Evolutionary conservation across 2,113 vertebrate species (phyloP), one percentile per base, ranked within the genome.

Genomic region (Pterocles gutturalis): DNA sequence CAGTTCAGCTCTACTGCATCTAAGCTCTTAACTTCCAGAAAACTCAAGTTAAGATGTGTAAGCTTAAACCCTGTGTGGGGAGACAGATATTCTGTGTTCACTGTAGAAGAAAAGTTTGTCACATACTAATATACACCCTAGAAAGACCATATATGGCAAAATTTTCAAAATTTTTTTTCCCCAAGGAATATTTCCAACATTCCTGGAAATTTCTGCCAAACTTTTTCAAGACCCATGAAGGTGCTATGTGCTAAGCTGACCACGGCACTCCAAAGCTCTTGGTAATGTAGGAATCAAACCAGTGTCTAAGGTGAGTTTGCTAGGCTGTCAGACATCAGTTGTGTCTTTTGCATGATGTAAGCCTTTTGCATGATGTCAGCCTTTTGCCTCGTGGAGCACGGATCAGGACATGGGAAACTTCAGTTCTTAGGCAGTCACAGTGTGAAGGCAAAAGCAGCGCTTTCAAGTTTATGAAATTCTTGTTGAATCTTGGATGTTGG

Each of bases 21-120:
- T 41, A 48, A 85, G 28, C 14, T 61, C 33, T 64, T 49, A 36
- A 72, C 25, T 94, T 82, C 51, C 70, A 86, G 24, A 6, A 66
- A 81, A 46, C 6, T 60, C 15, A 43, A 43, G 48, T 29, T 17
- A 65, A 26, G 55, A 94, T 38, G 7, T 26, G 6, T 4, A 51
- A 65, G 13, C 33, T 78, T 54, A 53, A 60, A 6, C 13, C 10
- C 14, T 0, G 0, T 4, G 7, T 7, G 26, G 33, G 34, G 45
- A 55, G 5, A 71, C 2, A 72, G 29, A 61, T 58, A 36, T 7
- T 58, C 10, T 34, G 5, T 31, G 43, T 24, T 54, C 17, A 88
- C 26, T 1, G 3, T 24, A 64, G 43, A 36, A 45, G 20, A 58
- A 41, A 85, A 91, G 10, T 29, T 79, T 31, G 10, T 60, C 34